Evolutionary conservation across 2,113 vertebrate genomes (phyloP), one percentile per base, ranked within the genome.

Genomic region (Scartelaos histophorus): DNA sequence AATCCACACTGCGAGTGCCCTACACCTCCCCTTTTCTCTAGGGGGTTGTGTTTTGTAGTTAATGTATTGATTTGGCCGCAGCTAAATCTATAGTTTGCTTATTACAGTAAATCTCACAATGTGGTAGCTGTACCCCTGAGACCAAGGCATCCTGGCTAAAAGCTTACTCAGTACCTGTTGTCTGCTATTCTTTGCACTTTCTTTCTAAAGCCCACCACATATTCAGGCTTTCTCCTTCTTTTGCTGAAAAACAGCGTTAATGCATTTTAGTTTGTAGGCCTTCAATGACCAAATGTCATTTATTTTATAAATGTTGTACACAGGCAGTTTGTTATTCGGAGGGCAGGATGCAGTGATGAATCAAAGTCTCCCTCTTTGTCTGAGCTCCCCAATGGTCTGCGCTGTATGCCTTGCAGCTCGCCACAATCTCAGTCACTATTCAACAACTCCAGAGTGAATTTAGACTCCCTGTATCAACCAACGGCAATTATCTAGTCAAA

Each of bases 61-160:
- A 61, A 79, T 74, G 45, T 87, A 88, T 86, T 77, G 85, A 87
- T 85, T 80, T 74, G 56, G 58, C 70, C 62, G 16, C 43, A 76
- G 74, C 71, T 82, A 82, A 85, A 80, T 78, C 84, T 74, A 75
- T 73, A 73, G 67, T 64, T 71, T 76, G 65, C 69, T 73, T 82
- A 85, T 85, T 82, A 66, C 76, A 69, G 64, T 22, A 81, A 73
- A 78, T 82, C 70, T 83, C 58, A 24, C 69, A 69, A 49, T 69
- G 67, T 71, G 65, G 60, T 54, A 45, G 73, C 76, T 56, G 54
- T 57, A 24, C 65, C 73, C 69, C 29, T 62, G 72, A 75, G 73
- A 69, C 15, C 57, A 60, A 61, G 58, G 58, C 24, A 61, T 61
- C 25, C 24, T 69, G 66, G 46, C 69, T 70, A 90, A 81, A 79